These are phyloP conservation scores for Aphodius sticticus DNA, from an alignment of 2,888 invertebrate genomes.

Conservation along the genomic window DNA sequence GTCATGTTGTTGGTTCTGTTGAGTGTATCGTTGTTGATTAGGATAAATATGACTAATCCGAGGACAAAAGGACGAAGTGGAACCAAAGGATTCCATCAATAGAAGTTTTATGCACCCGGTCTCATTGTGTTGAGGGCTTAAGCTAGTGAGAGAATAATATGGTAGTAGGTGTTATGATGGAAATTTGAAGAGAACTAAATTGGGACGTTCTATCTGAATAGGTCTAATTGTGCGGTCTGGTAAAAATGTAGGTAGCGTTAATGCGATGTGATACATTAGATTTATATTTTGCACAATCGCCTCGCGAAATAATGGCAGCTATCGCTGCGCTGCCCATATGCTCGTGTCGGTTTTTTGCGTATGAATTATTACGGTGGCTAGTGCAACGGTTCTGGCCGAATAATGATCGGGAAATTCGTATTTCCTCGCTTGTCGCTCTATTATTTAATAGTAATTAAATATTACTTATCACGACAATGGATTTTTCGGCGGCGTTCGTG, in stretches of 20 bases:
- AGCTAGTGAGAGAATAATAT: not conserved
- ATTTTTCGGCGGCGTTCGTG: constrained; percentile 12
- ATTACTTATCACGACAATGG: constrained; percentile 22
- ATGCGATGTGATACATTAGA: not conserved
- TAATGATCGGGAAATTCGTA: constrained; percentile 25
- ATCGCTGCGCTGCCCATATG: constrained; percentile 25
- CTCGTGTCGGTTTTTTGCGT: not conserved
- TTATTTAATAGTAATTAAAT: constrained; percentile 32
- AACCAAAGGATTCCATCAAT: not conserved
- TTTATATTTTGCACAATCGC: constrained; percentile 27
- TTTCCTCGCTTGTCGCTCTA: constrained; percentile 14
- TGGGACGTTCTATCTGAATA: not conserved
- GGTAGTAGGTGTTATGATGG: not conserved
- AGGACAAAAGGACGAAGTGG: not conserved
- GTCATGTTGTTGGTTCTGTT: too few species aligned
- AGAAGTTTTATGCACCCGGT: not conserved
- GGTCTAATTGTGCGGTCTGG: not conserved
- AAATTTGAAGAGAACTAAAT: not conserved
- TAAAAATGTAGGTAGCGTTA: not conserved
- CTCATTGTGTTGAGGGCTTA: too few species aligned
- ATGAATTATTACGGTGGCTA: not conserved
- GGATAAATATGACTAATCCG: not conserved
- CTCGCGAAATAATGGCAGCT: constrained; percentile 20
- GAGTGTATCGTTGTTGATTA: not conserved
- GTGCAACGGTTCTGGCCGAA: constrained; percentile 21